Conservation (phyloP, 2,113 vertebrate species). For the Phalacrocorax pelagicus region DNA sequence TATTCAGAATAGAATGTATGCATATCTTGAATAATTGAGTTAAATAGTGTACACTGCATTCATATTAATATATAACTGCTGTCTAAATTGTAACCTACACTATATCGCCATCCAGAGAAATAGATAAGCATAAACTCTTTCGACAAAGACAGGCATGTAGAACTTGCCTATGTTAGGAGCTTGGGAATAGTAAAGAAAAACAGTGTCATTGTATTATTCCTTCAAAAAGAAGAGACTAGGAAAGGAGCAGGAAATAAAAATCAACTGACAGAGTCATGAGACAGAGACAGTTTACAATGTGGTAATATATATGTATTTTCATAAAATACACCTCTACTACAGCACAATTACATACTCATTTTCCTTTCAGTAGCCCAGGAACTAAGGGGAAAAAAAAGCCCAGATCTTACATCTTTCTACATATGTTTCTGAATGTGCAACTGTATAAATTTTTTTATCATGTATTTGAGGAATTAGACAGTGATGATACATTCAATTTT, state of each 20-base stretch:
- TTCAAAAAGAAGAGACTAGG: not conserved
- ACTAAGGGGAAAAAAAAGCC: not conserved
- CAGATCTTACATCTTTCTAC: not conserved
- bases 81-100: not conserved
- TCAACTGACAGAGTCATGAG: not conserved
- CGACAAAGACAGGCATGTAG: fast-evolving
- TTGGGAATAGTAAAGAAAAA: not conserved
- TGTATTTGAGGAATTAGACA: not conserved
- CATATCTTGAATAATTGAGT: not conserved
- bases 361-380: not conserved
- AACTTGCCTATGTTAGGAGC: not conserved
- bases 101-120: not conserved
- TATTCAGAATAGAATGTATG: not conserved
- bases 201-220: not conserved
- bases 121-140: not conserved
- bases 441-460: not conserved
- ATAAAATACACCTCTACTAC: not conserved
- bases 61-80: not conserved
- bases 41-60: not conserved
- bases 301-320: not conserved
- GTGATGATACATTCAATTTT: not conserved
- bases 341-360: not conserved
- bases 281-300: not conserved
- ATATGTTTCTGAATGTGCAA: not conserved
- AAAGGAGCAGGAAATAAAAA: not conserved